Evolutionary conservation across 1,140 invertebrate species (phyloP).

Genomic region (Pseudomyrmex gracilis): DNA sequence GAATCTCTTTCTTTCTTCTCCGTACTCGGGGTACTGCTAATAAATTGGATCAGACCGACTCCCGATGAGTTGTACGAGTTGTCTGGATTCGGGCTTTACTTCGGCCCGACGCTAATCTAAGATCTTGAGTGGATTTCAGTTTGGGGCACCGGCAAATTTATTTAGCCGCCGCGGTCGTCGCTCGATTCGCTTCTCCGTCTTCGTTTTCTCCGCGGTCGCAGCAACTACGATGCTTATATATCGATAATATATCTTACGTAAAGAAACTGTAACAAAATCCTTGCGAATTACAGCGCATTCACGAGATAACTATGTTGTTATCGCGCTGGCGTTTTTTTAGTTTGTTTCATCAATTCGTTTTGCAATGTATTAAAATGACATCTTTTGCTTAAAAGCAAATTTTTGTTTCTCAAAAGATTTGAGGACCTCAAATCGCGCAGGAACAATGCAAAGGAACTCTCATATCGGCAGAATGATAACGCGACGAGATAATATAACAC

Average conservation of each 20-base stretch:
- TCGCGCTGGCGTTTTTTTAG: neutral
- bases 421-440: neutral
- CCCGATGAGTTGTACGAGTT: conserved; percentile 82
- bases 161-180: conserved; percentile 74
- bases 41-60: conserved; percentile 85
- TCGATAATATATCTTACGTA: neutral
- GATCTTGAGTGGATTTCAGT: conserved; percentile 85
- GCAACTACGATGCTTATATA: conserved; percentile 13
- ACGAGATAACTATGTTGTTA: neutral
- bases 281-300: neutral
- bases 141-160: conserved; percentile 80
- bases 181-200: conserved; percentile 42
- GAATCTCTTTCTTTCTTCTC: conserved; percentile 30
- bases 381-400: neutral
- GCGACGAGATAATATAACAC: too few species aligned
- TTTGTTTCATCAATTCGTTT: neutral
- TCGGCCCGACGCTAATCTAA: conserved; percentile 83
- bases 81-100: conserved; percentile 82
- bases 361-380: neutral
- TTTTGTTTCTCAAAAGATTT: neutral
- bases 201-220: neutral
- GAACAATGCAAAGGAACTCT: neutral
- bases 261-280: neutral
- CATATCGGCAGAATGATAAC: neutral
- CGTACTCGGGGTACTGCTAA: conserved; percentile 68